Conservation (phyloP, 2,797 vertebrate genomes). For the Luscinia megarhynchos region DNA sequence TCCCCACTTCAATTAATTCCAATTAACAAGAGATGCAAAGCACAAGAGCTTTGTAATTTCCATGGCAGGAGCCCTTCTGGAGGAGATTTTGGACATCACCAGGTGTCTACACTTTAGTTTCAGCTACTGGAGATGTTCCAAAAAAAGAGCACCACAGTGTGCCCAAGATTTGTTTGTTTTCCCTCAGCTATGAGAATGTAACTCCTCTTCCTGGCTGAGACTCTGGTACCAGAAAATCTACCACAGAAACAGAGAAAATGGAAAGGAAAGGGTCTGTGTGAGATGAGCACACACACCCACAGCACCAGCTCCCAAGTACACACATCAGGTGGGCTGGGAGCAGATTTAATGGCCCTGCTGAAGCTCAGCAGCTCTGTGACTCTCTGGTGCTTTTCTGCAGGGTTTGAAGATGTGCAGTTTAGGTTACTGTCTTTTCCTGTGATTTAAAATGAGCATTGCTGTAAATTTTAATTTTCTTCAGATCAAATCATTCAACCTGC, state of each 20-base stretch:
- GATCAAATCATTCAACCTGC: neutral
- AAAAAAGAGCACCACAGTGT: accelerated
- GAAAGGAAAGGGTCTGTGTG: neutral
- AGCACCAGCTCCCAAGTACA: neutral
- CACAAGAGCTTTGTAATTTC: neutral
- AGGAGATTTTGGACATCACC: neutral
- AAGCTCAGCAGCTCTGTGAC: neutral
- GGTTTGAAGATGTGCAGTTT: neutral
- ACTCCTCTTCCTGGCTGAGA: neutral
- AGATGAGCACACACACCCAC: neutral
- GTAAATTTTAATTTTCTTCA: neutral
- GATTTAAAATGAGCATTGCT: neutral
- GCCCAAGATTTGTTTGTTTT: neutral
- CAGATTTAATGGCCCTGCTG: neutral
- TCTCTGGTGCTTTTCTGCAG: neutral
- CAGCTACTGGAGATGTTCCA: neutral
- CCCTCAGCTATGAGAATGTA: neutral
- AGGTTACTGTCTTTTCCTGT: neutral
- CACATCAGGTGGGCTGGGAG: too few relatives aligned
- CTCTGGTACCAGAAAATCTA: neutral
- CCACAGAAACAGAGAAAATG: neutral
- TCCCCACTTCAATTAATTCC: neutral
- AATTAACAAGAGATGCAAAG: neutral
- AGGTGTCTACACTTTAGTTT: neutral
- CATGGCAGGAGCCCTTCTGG: neutral